Conservation (phyloP, 2,797 vertebrate species). For the Urophycis tenuis region DNA sequence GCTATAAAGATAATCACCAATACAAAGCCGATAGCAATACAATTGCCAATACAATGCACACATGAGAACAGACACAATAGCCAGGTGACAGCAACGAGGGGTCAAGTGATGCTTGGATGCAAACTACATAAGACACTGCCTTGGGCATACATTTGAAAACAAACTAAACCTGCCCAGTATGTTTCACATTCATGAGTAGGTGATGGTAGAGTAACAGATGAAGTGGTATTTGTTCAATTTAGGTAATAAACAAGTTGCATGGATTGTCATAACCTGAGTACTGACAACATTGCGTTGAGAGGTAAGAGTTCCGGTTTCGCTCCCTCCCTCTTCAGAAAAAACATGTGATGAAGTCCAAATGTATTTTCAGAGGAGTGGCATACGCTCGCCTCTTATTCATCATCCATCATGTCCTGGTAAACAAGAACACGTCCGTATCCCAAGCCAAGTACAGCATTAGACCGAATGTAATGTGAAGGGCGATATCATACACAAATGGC, state of each 20-base stretch:
- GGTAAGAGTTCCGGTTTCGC: neutral
- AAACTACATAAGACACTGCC: neutral
- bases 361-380: slow-evolving; percentile 1
- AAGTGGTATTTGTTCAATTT: neutral
- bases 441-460: slow-evolving; percentile 9
- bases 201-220: neutral
- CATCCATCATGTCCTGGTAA: slow-evolving; percentile 19
- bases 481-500: neutral
- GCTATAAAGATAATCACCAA: neutral
- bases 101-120: neutral
- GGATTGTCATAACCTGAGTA: neutral
- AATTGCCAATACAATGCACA: neutral
- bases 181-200: neutral
- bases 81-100: neutral
- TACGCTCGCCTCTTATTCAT: neutral
- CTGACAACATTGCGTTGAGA: neutral
- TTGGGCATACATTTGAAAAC: neutral
- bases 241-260: neutral
- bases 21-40: too few species aligned
- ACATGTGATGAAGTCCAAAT: neutral
- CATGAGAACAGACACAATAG: neutral
- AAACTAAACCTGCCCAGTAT: neutral
- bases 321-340: neutral
- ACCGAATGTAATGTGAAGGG: neutral
- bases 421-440: slow-evolving; percentile 13